Evolutionary conservation across 2,113 vertebrate genomes (phyloP).

Genomic region (Strigops habroptila): DNA sequence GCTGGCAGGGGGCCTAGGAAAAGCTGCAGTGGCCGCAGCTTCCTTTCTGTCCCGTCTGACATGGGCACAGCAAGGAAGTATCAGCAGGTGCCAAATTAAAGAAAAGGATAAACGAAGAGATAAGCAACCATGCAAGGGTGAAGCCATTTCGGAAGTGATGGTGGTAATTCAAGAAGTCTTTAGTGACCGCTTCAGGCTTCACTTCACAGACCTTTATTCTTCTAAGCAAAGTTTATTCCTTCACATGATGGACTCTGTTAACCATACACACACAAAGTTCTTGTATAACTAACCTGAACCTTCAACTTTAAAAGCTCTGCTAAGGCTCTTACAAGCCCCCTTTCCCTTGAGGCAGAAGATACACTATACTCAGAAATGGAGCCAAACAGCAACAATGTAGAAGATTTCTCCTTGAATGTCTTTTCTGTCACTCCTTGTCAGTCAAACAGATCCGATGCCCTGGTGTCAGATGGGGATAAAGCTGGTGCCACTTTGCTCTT

Average conservation of each 20-base stretch:
- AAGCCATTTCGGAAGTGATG: neutral
- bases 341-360: neutral
- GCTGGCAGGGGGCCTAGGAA: neutral
- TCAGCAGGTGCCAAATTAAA: neutral
- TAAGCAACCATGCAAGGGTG: neutral
- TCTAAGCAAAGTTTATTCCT: conserved; percentile 70
- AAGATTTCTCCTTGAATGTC: conserved; percentile 70
- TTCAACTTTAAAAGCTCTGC: conserved; percentile 2
- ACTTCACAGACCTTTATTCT: conserved; percentile 74
- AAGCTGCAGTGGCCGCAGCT: neutral
- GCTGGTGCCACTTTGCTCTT: conserved; percentile 78
- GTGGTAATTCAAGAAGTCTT: conserved; percentile 23
- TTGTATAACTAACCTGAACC: conserved; percentile 61
- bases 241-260: conserved; percentile 68
- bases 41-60: neutral
- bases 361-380: conserved; percentile 40
- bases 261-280: conserved; percentile 63
- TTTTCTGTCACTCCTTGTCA: conserved; percentile 73
- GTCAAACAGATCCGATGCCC: conserved; percentile 45
- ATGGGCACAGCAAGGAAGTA: neutral
- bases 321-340: neutral
- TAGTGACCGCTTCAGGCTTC: conserved; percentile 44
- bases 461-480: conserved; percentile 79
- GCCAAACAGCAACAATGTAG: conserved; percentile 14
- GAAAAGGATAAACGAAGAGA: neutral